Conservation (phyloP, 2,888 invertebrate species). For the Anarsia innoxiella region DNA sequence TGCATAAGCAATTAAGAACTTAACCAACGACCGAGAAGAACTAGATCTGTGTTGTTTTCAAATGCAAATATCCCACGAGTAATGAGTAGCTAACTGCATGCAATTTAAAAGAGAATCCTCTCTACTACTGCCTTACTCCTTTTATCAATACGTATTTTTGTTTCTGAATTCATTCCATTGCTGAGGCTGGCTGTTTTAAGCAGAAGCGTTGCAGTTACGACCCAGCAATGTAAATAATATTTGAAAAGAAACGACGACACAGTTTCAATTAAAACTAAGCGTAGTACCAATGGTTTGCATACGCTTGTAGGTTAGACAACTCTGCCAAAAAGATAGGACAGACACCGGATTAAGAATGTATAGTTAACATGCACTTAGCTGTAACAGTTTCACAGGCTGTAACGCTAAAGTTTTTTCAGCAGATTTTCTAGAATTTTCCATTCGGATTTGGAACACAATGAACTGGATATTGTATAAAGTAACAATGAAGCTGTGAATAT, state of each 20-base stretch:
- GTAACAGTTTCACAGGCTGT: conserved; percentile 26
- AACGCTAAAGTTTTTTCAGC: conserved; percentile 28
- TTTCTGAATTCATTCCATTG: not conserved
- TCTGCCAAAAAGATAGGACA: conserved; percentile 61
- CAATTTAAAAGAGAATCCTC: conserved; percentile 61
- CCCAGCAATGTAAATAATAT: not conserved
- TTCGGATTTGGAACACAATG: conserved; percentile 12
- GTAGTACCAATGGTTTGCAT: not conserved
- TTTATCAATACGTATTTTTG: too few relatives aligned
- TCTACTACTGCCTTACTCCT: too few relatives aligned
- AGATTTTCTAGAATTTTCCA: not conserved
- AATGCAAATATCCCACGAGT: conserved; percentile 55
- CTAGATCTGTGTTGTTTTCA: conserved; percentile 33
- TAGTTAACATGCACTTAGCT: conserved; percentile 54
- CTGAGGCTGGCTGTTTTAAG: not conserved
- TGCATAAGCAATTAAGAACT: conserved; percentile 14
- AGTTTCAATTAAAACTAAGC: too few relatives aligned
- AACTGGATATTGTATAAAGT: conserved; percentile 17
- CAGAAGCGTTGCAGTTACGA: too few relatives aligned
- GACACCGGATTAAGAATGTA: conserved; percentile 57
- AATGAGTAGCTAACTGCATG: conserved; percentile 57
- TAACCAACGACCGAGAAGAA: conserved; percentile 25
- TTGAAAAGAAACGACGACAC: not conserved
- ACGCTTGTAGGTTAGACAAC: conserved; percentile 35
- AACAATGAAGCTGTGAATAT: conserved; percentile 33